Evolutionary conservation across 2,113 vertebrate species (phyloP).

Genomic region (Plectropomus leopardus): DNA sequence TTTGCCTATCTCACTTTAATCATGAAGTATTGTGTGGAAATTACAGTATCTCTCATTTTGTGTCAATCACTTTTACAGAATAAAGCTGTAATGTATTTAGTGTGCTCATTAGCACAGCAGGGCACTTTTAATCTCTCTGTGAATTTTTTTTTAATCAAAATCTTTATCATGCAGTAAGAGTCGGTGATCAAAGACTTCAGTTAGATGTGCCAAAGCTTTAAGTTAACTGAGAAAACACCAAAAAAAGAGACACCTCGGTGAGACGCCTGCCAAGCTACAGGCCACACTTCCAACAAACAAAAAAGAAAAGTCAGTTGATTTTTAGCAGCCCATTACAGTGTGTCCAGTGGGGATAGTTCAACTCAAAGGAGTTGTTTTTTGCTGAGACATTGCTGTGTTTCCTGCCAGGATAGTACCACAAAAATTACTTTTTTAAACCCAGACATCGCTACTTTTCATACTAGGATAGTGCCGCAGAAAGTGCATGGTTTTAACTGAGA

Average conservation of each 20-base stretch:
- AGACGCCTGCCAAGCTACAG: too few species aligned
- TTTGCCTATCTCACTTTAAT: neutral
- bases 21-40: neutral
- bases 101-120: neutral
- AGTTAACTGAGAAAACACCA: neutral
- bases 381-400: too few species aligned
- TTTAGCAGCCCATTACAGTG: too few species aligned
- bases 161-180: neutral
- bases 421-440: too few species aligned
- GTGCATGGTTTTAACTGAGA: too few species aligned
- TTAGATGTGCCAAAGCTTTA: neutral
- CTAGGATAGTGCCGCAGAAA: too few species aligned
- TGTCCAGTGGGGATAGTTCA: too few species aligned
- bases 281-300: neutral
- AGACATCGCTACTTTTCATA: too few species aligned
- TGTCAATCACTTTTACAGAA: neutral
- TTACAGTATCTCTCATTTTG: neutral
- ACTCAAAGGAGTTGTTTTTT: too few species aligned
- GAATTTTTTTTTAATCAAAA: neutral
- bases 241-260: too few species aligned
- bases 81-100: neutral
- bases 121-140: neutral
- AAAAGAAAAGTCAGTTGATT: too few species aligned
- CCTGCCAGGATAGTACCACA: too few species aligned
- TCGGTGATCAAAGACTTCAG: neutral